phyloP scores from a whole-genome alignment of 2,113 vertebrate species.

The Diphyllodes magnificus region DNA sequence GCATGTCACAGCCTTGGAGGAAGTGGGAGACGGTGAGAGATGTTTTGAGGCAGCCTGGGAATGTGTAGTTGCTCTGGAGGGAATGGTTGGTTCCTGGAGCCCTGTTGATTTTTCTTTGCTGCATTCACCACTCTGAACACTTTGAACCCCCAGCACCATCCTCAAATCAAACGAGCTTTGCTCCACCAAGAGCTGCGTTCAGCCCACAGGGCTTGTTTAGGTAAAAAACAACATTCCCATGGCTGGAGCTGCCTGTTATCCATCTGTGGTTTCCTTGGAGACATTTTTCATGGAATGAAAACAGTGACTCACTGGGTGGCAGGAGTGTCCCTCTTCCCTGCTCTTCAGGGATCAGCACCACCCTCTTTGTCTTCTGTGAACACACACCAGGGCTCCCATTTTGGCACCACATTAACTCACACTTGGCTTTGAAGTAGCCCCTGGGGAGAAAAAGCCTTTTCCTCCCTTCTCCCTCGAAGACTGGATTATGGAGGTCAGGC shows the following conservation, averaged over 20 bases:
- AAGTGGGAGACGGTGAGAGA: not conserved
- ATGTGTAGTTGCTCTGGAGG: not conserved
- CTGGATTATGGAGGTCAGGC: not conserved
- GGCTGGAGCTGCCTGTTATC: not conserved
- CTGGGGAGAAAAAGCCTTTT: not conserved
- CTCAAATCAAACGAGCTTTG: not conserved
- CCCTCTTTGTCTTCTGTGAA: not conserved
- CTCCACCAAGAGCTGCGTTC: not conserved
- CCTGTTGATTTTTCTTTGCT: not conserved
- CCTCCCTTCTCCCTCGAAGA: not conserved
- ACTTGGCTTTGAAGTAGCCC: not conserved
- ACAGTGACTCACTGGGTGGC: not conserved
- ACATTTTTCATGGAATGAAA: not conserved
- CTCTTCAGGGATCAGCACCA: not conserved
- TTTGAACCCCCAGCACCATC: not conserved
- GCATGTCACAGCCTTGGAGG: not conserved
- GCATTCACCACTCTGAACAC: not conserved
- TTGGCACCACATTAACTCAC: accelerated
- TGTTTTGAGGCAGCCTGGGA: not conserved
- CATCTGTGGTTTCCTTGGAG: not conserved
- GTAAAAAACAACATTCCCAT: not conserved
- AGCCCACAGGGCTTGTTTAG: not conserved
- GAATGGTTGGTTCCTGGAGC: not conserved
- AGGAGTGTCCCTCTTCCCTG: not conserved
- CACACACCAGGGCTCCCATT: not conserved